phyloP scores from a whole-genome alignment of 2,888 invertebrate species.

The Tiphia femorata region DNA sequence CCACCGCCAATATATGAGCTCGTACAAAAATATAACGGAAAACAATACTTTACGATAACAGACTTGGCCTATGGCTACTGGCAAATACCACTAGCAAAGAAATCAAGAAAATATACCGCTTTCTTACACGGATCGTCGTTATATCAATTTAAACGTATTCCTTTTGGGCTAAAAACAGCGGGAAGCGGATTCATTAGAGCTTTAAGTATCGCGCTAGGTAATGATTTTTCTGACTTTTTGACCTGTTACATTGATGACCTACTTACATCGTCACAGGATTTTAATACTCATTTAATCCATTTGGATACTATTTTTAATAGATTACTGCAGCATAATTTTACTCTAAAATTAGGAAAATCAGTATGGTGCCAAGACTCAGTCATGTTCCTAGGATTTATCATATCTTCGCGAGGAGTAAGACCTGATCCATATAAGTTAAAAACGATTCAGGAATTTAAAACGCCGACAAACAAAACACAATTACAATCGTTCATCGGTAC shows the following conservation, averaged over 20 bases:
- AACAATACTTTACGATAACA: conserved; percentile 22
- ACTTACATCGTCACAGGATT: conserved; percentile 38
- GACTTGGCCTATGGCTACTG: conserved; percentile 34
- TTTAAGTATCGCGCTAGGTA: conserved; percentile 37
- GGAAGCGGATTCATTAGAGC: no score
- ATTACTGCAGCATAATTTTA: no score
- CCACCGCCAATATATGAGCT: conserved; percentile 26
- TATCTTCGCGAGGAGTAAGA: no score
- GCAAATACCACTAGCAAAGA: no score
- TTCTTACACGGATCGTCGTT: conserved; percentile 26
- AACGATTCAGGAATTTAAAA: conserved; percentile 41
- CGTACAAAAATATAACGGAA: conserved; percentile 22
- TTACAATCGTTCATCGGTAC: conserved; percentile 40
- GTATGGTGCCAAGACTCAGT: conserved; percentile 20
- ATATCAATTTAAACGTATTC: conserved; percentile 49
- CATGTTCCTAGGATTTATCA: conserved; percentile 24
- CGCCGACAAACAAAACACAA: conserved; percentile 43
- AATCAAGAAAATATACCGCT: no score
- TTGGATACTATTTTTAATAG: conserved; percentile 28
- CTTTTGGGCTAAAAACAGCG: conserved; percentile 54
- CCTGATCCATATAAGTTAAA: conserved; percentile 23
- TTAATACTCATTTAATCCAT: conserved; percentile 34
- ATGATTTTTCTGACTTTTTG: conserved; percentile 38
- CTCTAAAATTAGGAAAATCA: no score
- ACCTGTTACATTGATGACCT: conserved; percentile 54